Evolutionary conservation across 37 sponge, comb jelly and placozoan genomes (phyloP).

Genomic region (Halichondria panicea): DNA sequence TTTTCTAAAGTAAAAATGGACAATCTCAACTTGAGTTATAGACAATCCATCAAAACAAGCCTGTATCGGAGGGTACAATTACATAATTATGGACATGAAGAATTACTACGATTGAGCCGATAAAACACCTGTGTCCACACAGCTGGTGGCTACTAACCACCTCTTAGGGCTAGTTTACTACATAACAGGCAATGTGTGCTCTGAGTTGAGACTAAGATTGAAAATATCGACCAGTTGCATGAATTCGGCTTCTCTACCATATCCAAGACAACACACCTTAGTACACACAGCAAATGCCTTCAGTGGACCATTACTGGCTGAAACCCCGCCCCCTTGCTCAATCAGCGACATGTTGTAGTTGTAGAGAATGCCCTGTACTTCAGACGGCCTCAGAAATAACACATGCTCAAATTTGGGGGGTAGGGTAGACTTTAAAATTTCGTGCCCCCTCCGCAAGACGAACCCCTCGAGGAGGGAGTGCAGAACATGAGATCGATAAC

Average conservation of each 20-base stretch:
- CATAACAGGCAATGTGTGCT: too few species aligned
- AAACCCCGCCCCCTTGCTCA: slow-evolving; percentile 1
- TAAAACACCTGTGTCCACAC: too few species aligned
- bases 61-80: too few species aligned
- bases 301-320: slow-evolving; percentile 52
- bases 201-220: too few species aligned
- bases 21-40: too few species aligned
- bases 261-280: slow-evolving; percentile 70
- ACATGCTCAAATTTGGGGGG: slow-evolving; percentile 90
- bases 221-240: too few species aligned
- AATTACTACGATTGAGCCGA: too few species aligned
- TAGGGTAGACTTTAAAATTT: slow-evolving; percentile 69
- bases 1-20: too few species aligned
- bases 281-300: slow-evolving; percentile 84
- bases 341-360: slow-evolving; percentile 33
- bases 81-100: too few species aligned
- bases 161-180: not conserved
- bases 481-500: slow-evolving; percentile 67
- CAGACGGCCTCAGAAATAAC: slow-evolving; percentile 68
- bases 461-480: slow-evolving; percentile 68
- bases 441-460: slow-evolving; percentile 81
- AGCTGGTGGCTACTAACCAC: too few species aligned
- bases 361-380: slow-evolving; percentile 71
- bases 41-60: too few species aligned
- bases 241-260: too few species aligned